Evolutionary conservation across 2,797 vertebrate genomes (phyloP).

Genomic region (Pipistrellus kuhlii): DNA sequence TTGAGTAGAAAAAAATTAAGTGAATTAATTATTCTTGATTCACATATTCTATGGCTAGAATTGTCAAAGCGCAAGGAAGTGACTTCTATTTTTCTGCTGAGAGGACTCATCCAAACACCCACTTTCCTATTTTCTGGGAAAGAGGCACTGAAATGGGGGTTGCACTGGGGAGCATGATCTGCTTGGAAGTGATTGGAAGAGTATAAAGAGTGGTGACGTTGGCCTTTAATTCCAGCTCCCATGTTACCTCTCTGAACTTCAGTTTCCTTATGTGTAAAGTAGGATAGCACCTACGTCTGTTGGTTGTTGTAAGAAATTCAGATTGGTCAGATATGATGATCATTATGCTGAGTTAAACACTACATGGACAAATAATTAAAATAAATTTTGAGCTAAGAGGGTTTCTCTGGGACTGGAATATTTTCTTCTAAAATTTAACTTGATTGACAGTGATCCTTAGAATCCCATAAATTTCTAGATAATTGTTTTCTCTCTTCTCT

Average conservation of each 20-base stretch:
- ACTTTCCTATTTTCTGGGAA: neutral
- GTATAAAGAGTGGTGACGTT: neutral
- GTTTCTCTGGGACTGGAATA: neutral
- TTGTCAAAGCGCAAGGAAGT: neutral
- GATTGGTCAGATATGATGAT: neutral
- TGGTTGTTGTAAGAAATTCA: neutral
- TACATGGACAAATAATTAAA: constrained; percentile 36
- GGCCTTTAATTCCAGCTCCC: neutral
- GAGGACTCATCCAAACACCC: rapidly evolving
- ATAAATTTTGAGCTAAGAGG: neutral
- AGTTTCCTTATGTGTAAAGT: neutral
- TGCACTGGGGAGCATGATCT: neutral
- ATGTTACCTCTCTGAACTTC: neutral
- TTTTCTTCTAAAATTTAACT: constrained; percentile 46
- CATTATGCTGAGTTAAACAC: neutral
- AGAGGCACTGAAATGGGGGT: neutral
- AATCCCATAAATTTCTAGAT: constrained; percentile 33
- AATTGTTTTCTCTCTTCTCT: neutral
- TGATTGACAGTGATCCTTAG: neutral
- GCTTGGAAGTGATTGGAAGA: neutral
- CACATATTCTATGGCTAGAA: neutral
- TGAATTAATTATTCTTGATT: constrained; percentile 13
- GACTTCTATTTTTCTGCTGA: neutral
- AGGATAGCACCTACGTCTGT: neutral
- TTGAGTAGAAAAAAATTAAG: constrained; percentile 24